A percentile compares a stretch with the other conserved stretches of the same genome.
Conservation (phyloP, 1,140 invertebrate species). For the Zaprionus ornatus region DNA sequence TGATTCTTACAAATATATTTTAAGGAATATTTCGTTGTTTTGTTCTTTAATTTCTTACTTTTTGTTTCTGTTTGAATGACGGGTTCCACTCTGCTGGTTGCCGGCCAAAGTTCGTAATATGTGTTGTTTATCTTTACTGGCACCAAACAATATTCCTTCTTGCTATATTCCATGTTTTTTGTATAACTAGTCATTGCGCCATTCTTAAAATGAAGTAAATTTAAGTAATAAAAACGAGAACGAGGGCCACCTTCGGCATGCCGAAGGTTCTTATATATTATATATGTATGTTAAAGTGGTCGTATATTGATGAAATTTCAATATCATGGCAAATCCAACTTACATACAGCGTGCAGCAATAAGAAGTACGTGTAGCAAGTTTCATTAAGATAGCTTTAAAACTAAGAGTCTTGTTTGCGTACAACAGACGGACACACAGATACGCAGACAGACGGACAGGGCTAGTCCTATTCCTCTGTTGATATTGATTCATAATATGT, state of each 20-base stretch:
- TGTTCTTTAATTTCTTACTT: neutral
- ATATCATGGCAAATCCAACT: no score
- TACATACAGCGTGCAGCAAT: neutral
- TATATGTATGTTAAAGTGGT: no score
- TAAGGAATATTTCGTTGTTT: neutral
- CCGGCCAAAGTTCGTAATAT: conserved; percentile 2
- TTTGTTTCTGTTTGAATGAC: neutral
- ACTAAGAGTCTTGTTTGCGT: no score
- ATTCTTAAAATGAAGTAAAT: neutral
- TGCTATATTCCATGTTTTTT: neutral
- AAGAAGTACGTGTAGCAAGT: no score
- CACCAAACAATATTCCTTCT: conserved; percentile 7
- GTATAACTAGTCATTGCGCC: neutral
- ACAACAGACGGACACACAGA: no score
- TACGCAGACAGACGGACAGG: no score
- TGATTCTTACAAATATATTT: no score
- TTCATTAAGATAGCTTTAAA: no score
- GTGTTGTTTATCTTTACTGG: neutral
- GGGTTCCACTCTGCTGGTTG: neutral
- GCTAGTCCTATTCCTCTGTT: no score
- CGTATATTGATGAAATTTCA: no score
- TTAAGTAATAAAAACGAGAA: neutral
- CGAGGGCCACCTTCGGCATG: no score
- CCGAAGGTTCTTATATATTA: neutral
- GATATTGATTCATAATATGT: no score